Conservation (phyloP, 2,888 invertebrate species). For the Rhagonycha fulva region DNA sequence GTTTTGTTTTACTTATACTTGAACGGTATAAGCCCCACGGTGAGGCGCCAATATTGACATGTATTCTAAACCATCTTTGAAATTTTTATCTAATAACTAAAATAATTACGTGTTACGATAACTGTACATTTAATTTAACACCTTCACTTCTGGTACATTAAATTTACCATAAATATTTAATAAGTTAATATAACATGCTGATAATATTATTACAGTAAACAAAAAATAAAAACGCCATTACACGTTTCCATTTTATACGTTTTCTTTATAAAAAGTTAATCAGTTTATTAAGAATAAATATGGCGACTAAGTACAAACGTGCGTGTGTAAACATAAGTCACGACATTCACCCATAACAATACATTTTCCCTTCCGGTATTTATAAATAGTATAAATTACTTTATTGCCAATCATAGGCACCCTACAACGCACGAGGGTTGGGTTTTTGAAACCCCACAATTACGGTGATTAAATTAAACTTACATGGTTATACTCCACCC, state of each 20-base stretch:
- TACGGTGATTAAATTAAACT: constrained; percentile 1
- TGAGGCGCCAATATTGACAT: no score
- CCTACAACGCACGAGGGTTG: constrained; percentile 20
- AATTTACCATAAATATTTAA: neutral
- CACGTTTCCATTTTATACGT: neutral
- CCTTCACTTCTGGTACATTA: neutral
- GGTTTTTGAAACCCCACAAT: constrained; percentile 5
- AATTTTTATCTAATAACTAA: neutral
- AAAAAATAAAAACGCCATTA: neutral
- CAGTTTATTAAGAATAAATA: constrained; percentile 14
- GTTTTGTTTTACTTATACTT: no score
- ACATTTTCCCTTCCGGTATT: constrained; percentile 34
- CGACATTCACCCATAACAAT: constrained; percentile 36
- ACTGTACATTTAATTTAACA: neutral
- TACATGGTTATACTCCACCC: neutral
- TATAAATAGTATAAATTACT: constrained; percentile 20
- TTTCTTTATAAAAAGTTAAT: constrained; percentile 17
- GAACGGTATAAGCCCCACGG: no score
- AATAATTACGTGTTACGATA: neutral
- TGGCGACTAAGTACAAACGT: constrained; percentile 21
- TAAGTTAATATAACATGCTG: neutral
- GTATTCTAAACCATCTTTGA: neutral
- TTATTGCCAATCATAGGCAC: constrained; percentile 25
- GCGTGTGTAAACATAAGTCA: constrained; percentile 30
- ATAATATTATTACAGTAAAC: neutral